Evolutionary conservation across 2,797 vertebrate species (phyloP).

Genomic region (Spinibarbus caldwelli): DNA sequence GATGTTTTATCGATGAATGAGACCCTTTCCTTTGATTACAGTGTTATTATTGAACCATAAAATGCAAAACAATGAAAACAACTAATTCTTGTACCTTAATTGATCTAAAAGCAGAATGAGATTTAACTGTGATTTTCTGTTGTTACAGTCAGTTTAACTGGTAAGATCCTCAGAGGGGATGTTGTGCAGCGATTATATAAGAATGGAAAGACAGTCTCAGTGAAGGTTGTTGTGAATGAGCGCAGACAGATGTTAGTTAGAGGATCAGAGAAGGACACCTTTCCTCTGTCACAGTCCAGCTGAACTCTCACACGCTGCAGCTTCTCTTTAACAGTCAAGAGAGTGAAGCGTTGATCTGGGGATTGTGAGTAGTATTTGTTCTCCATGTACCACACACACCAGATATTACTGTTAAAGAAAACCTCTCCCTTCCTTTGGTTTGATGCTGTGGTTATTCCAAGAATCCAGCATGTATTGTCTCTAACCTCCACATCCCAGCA

Average conservation of each 20-base stretch:
- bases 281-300: slow-evolving; percentile 10
- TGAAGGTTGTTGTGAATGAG: too few species aligned
- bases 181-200: too few species aligned
- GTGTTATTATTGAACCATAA: background rate
- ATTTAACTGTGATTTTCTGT: background rate
- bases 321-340: background rate
- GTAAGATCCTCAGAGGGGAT: background rate
- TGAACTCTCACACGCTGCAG: too few species aligned
- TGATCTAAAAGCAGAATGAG: background rate
- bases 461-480: background rate
- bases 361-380: accelerated
- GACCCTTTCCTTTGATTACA: too few species aligned
- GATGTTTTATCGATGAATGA: too few species aligned
- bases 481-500: slow-evolving; percentile 45
- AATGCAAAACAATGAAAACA: background rate
- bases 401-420: background rate
- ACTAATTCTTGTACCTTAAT: background rate
- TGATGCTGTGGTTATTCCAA: slow-evolving; percentile 39
- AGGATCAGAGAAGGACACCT: slow-evolving; percentile 16
- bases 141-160: background rate
- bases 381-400: accelerated
- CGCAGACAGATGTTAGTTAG: background rate
- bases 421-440: background rate
- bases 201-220: too few species aligned
- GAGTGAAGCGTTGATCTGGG: accelerated